Conservation (phyloP, 2,888 invertebrate genomes). For the Nectonema munidae region DNA sequence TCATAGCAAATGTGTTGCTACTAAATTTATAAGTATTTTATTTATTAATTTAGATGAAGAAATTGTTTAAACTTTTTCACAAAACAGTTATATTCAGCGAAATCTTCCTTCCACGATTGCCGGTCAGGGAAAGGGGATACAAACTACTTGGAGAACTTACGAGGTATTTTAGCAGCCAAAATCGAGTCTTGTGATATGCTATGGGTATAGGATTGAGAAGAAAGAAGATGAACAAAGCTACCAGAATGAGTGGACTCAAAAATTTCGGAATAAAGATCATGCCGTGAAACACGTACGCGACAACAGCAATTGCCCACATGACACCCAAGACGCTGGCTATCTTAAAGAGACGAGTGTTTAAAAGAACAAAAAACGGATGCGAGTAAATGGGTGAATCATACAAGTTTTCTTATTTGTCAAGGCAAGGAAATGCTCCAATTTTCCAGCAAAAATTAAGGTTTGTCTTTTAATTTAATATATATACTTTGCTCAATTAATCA, state of each 20-base stretch:
- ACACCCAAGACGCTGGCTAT: slow-evolving; percentile 53
- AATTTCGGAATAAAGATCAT: slow-evolving; percentile 60
- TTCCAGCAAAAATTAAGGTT: too few relatives aligned
- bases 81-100: too few relatives aligned
- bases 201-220: slow-evolving; percentile 65
- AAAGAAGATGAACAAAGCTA: slow-evolving; percentile 40
- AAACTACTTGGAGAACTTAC: not conserved
- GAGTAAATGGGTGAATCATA: too few relatives aligned
- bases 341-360: slow-evolving; percentile 19
- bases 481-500: too few relatives aligned
- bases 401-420: too few relatives aligned
- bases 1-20: too few relatives aligned
- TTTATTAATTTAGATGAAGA: too few relatives aligned
- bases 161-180: slow-evolving; percentile 61
- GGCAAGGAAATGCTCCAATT: not conserved
- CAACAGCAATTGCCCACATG: slow-evolving; percentile 58
- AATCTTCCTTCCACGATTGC: too few relatives aligned
- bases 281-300: slow-evolving; percentile 46
- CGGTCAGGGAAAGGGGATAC: not conserved
- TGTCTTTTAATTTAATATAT: too few relatives aligned
- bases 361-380: slow-evolving; percentile 17
- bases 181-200: slow-evolving; percentile 46
- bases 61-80: too few relatives aligned
- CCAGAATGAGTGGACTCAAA: slow-evolving; percentile 50
- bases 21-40: too few relatives aligned